Evolutionary conservation across 2,888 invertebrate species (phyloP), one percentile per base, ranked within the genome.

Genomic region (Xanthorhoe spadicearia): DNA sequence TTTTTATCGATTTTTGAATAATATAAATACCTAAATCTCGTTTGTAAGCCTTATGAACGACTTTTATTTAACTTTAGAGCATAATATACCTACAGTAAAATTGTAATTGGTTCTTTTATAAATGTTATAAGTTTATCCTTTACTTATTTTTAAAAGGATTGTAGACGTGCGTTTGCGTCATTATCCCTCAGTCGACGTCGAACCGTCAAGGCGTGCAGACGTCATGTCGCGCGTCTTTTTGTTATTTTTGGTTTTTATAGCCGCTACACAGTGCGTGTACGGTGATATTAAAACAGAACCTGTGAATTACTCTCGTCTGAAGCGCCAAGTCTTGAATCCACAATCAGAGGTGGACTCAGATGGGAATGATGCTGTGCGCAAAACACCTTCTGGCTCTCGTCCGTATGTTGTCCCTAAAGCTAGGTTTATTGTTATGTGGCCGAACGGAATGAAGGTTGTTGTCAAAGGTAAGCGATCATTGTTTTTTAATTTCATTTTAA

Each of bases 371-470:
- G 2, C 35, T 9, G 35, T 10, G 8, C 10, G 10, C 35, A 1
- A 9, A 10, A 10, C 35, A 38, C 9, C 35, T 10, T 38, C 10
- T 1, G 38, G 13, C 38, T 3, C 38, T 43, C 10, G 38, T 2
- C 38, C 13, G 38, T 13, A 13, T 38, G 4, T 13, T 1, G 93
- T 94, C 0, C 95, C 95, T 0, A 86, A 88, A 0, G 94, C 95
- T 0, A 93, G 87, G 64, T 84, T 95, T 1, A 94, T 95, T 78
- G 94, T 94, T 2, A 89, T 95, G 35, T 88, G 89, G 71, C 95
- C 95, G 0, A 92, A 83, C 78, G 96, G 96, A 63, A 78, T 95
- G 0, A 87, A 94, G 55, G 94, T 95, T 0, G 94, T 95, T 0
- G 92, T 95, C 51, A 72, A 72, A 76, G 86, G 85, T 85, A 68